A percentile compares a stretch with the other conserved stretches of the same genome.
Evolutionary conservation across 2,113 vertebrate species (phyloP).

Genomic region (Eurypyga helias): DNA sequence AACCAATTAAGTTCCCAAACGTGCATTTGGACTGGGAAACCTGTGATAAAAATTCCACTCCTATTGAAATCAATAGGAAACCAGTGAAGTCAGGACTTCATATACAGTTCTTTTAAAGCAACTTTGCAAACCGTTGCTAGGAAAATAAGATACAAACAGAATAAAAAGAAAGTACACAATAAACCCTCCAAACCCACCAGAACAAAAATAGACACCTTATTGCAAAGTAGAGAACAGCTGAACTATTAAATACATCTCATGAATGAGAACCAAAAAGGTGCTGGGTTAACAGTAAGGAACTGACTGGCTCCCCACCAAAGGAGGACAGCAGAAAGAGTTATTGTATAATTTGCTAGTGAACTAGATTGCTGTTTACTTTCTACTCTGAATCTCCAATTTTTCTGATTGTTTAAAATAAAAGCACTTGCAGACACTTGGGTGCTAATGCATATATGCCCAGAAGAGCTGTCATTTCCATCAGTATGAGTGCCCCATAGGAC

Average conservation of each 20-base stretch:
- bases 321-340: background rate
- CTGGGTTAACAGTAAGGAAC: background rate
- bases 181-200: accelerated
- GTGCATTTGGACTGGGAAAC: background rate
- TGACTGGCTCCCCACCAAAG: background rate
- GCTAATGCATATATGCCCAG: background rate
- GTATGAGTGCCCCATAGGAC: background rate
- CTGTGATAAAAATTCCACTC: background rate
- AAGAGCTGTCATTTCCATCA: background rate
- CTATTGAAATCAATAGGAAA: background rate
- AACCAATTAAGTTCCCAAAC: background rate
- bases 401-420: background rate
- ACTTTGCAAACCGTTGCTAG: background rate
- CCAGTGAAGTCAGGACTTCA: background rate
- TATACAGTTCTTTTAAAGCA: background rate
- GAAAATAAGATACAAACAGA: background rate
- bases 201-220: background rate
- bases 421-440: background rate
- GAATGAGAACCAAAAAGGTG: background rate
- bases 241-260: background rate
- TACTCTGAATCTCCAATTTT: background rate
- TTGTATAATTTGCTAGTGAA: background rate
- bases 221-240: background rate
- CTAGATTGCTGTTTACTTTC: background rate
- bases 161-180: background rate